Base-by-base conservation (phyloP, 2,797 vertebrate species). In the Astyanax mexicanus region DNA sequence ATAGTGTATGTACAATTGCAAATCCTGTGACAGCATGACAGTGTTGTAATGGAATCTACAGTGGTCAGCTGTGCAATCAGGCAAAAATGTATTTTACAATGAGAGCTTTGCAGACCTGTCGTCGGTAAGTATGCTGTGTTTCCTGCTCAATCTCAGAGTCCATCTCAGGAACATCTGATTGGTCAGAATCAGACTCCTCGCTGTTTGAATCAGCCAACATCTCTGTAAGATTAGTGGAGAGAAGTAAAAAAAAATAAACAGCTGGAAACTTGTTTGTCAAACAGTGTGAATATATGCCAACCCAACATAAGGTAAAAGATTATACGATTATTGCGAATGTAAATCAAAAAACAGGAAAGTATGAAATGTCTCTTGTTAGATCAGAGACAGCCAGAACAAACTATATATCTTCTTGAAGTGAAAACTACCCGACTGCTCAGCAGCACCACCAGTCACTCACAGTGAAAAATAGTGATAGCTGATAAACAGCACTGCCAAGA, bases 141-240 rank as follows among this genome's bases (percentile, higher is more conserved):
- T 99, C 98, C 85, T 99, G 98, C 61, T 99, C 98, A 70, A 99
- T 98, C 92, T 99, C 98, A 74, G 97, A 99, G 89, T 99, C 98
- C 93, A 99, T 95, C 91, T 99, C 98, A 84, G 98, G 97, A 83
- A 99, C 95, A 52, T 99, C 98, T 69, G 98, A 99, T 71, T 97
- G 95, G 89, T 99, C 98, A 27, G 98, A 99, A 92, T 99, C 97
- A 0, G 98, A 99, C 81, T 98, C 97, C 81, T 99, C 98, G 12
- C 96, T 99, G 86, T 99, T 96, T 29, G 98, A 99, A 85, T 99
- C 98, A 55, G 93, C 90, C 86, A 99, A 90, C 84, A 89, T 96
- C 90, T 99, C 98, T 99, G 88, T 47, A 83, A 87, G 62, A 45
- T 64, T 51, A 55, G 21, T 15, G n/a, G 4, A 54, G 42, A 29